phyloP scores from a whole-genome alignment of 2,797 vertebrate genomes.

The Gouania willdenowi region DNA sequence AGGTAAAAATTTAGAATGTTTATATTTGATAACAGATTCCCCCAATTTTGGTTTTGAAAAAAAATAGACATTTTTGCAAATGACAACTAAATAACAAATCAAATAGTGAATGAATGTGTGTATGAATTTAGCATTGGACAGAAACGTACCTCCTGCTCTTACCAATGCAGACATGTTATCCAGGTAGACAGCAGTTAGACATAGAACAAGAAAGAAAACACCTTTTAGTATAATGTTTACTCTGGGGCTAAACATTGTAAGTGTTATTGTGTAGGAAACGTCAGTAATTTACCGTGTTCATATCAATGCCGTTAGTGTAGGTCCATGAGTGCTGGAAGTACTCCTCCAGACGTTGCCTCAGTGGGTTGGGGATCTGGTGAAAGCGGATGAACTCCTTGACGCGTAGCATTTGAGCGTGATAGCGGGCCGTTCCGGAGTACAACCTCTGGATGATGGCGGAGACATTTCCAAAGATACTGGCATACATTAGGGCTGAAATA shows the following conservation, averaged over 20 bases:
- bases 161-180: conserved; percentile 87
- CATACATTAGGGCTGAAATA: conserved; percentile 94
- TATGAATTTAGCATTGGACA: no score
- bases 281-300: conserved; percentile 94
- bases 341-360: conserved; percentile 94
- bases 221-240: conserved; percentile 79
- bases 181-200: conserved; percentile 86
- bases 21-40: background rate
- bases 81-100: no score
- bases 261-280: background rate
- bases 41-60: no score
- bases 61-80: no score
- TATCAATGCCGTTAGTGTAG: conserved; percentile 98
- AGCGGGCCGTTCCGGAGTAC: conserved; percentile 95
- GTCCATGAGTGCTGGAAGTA: conserved; percentile 99
- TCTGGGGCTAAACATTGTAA: background rate
- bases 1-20: background rate
- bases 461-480: conserved; percentile 98
- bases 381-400: conserved; percentile 99
- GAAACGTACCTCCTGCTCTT: conserved; percentile 97
- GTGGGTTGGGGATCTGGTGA: conserved; percentile 96
- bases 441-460: conserved; percentile 99
- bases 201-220: conserved; percentile 85
- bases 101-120: no score
- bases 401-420: conserved; percentile 97